Evolutionary conservation across 2,113 vertebrate species (phyloP), one percentile per base, ranked within the genome.

Genomic region (Psilopsiagon aymara): DNA sequence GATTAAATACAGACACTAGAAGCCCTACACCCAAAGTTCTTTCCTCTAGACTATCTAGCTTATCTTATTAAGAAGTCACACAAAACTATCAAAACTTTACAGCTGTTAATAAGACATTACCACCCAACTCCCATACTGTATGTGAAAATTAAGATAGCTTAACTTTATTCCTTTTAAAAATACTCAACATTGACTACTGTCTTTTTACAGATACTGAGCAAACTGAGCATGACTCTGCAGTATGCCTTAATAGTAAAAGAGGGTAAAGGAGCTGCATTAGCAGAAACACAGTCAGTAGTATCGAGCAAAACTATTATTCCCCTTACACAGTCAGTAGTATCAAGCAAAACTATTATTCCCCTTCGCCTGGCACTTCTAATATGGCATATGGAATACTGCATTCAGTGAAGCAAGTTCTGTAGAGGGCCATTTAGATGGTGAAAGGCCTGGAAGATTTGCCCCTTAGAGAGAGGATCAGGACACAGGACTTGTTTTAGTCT

Each of bases 111-210:
- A 29, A 37, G n/a, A 88, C 11, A 33, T 37, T 57, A 59, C 10
- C 3, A 1, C 31, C 7, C 14, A 74, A 25, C 55, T 77, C 31
- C 49, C 25, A n/a, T 17, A 28, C 0, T 31, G 4, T 16, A 81
- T 9, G n/a, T 62, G 41, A 77, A 91, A 88, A 77, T 27, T 6
- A 91, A 8, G 18, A 69, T 33, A 69, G 15, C 8, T 83, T 60
- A 76, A 76, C 13, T 67, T 52, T 21, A 86, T 5, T 17, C 21
- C 8, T 74, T 83, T 62, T n/a, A 64, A 83, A 69, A 88, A 71
- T 51, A 82, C 6, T 47, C 43, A 23, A 23, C 0, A 0, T 11
- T 44, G 39, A 62, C 20, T 44, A 31, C 35, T 59, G 7, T 13
- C 17, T 67, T 83, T 41, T 59, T 52, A 74, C 44, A 74, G 35